phyloP scores from a whole-genome alignment of 1,140 invertebrate genomes.

The Samia ricini region DNA sequence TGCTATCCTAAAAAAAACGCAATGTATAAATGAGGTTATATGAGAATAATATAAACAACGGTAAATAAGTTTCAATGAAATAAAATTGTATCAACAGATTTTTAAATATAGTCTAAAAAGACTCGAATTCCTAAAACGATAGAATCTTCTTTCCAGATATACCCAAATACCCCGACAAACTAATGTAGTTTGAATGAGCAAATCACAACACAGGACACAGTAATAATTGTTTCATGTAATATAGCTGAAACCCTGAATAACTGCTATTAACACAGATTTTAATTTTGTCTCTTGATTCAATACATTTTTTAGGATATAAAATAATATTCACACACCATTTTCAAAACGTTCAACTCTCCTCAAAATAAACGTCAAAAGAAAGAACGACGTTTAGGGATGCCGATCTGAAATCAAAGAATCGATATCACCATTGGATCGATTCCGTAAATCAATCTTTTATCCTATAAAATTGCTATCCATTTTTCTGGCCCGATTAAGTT shows the following conservation, averaged over 20 bases:
- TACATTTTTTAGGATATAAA: conserved; percentile 14
- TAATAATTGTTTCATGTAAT: not conserved
- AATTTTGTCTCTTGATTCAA: not conserved
- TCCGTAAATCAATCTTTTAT: too few species aligned
- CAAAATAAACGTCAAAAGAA: conserved; percentile 28
- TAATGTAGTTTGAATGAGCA: not conserved
- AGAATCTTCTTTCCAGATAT: not conserved
- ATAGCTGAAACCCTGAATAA: not conserved
- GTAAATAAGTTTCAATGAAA: not conserved
- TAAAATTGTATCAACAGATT: too few species aligned
- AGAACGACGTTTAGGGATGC: conserved; percentile 5
- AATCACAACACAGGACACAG: not conserved
- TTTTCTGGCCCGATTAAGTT: too few species aligned
- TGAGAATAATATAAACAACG: conserved; percentile 2
- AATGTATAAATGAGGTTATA: conserved; percentile 4
- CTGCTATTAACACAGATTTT: not conserved
- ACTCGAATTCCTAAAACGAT: not conserved
- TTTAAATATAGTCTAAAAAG: too few species aligned
- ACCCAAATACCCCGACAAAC: not conserved
- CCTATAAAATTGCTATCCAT: too few species aligned
- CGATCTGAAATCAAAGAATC: too few species aligned
- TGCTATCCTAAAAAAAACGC: not conserved
- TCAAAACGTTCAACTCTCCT: conserved; percentile 21
- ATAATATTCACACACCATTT: conserved; percentile 30
- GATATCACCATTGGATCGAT: too few species aligned